These are phyloP conservation scores for Neoitamus cyanurus DNA, from an alignment of 2,888 invertebrate species.

Conservation along the genomic window DNA sequence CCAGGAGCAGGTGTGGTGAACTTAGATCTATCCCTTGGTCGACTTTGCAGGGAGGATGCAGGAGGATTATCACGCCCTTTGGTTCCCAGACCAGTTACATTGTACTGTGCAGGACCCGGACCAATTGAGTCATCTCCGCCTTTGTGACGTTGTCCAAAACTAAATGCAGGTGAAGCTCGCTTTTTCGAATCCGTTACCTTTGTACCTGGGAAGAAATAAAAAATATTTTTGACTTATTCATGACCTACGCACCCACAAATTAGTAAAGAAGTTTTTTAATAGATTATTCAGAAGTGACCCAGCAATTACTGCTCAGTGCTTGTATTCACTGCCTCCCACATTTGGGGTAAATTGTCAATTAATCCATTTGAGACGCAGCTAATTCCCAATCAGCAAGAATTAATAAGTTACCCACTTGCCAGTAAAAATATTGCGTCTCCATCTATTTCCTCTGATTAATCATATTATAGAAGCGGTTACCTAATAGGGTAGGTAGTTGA, in stretches of 20 bases:
- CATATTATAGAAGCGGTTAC: constrained; percentile 67
- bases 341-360: not conserved
- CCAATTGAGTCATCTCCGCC: constrained; percentile 72
- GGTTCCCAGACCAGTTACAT: constrained; percentile 84
- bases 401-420: not conserved
- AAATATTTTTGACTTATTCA: not conserved
- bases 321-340: not conserved
- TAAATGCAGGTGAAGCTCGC: constrained; percentile 83
- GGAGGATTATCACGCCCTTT: constrained; percentile 85
- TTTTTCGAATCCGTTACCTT: constrained; percentile 81
- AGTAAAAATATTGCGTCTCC: not conserved
- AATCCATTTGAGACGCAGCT: not conserved
- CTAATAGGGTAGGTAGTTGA: constrained; percentile 82
- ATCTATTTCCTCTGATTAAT: not conserved
- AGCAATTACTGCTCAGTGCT: not conserved
- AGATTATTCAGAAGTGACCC: not conserved
- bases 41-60: constrained; percentile 82
- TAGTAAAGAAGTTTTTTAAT: not conserved
- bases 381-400: not conserved
- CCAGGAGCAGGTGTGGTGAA: constrained; percentile 86
- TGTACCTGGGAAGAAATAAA: constrained; percentile 71
- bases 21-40: constrained; percentile 66
- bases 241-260: too few relatives aligned
- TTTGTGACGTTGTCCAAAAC: constrained; percentile 77
- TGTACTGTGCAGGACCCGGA: constrained; percentile 92